Base-by-base conservation (phyloP, 2,113 vertebrate species). In the Brachypteracias leptosomus region DNA sequence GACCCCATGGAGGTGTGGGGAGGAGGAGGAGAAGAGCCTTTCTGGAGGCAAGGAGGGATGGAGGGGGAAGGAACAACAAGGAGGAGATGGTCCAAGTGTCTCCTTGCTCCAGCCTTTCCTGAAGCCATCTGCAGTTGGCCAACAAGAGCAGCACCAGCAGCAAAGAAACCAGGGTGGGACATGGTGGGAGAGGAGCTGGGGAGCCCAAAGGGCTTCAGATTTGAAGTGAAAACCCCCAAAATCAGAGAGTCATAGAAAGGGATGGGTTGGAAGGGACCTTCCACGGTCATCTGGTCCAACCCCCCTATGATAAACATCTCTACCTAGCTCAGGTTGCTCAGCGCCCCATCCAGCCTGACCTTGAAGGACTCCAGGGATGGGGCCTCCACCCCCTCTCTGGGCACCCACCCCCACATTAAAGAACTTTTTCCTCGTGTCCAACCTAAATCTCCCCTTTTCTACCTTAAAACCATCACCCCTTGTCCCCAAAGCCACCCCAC, bases 1-100 rank as follows among this genome's bases (percentile, higher is more conserved):
- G 36, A 40, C 12, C 6, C 26, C 2, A 1, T 33, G n/a, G 16
- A 0, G 2, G 4, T 17, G 24, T 52, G 20, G 19, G 38, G 51
- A 36, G 44, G 66, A 76, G 24, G 83, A 76, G 31, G 51, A 54
- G 58, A 16, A 57, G 66, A 80, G n/a, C n/a, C 74, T 51, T 47
- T 15, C 15, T 11, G 42, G 42, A 42, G 15, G 15, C 42, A 42
- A 42, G 33, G 19, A 49, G 47, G 4, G 40, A 20, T 68, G 36
- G 18, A 79, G 3, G 13, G 7, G 31, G 31, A 35, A 29, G 26
- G n/a, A 73, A 25, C 16, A 8, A 46, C 26, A 0, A 36, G 40
- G 47, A 35, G 35, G 55, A 70, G 12, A 7, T 6, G 8, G 55
- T 7, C 19, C 16, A 9, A 36, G 42, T 31, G 19, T 24, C 26